These are phyloP conservation scores for Dendrocincla tyrannina DNA, from an alignment of 2,797 vertebrate species.

Conservation along the genomic window DNA sequence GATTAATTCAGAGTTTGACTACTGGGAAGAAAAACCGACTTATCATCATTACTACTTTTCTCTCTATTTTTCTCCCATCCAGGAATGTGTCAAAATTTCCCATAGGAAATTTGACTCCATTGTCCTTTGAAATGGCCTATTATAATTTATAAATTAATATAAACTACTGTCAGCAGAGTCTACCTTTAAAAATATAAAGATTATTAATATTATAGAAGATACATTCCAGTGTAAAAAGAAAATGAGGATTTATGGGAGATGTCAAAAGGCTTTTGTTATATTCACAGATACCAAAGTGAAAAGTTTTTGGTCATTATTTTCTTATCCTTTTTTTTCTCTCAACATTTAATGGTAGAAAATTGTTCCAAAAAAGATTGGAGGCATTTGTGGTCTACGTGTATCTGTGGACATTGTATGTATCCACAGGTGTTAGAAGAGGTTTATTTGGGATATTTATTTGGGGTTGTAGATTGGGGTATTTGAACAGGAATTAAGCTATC, in stretches of 20 bases:
- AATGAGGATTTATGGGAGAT: not conserved
- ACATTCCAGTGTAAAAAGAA: not conserved
- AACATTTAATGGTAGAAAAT: not conserved
- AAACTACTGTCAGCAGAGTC: not conserved
- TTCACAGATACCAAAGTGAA: not conserved
- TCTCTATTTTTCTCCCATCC: not conserved
- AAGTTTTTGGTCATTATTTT: not conserved
- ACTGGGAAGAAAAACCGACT: not conserved
- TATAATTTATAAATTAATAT: not conserved
- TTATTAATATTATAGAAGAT: not conserved
- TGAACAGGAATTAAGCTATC: not conserved
- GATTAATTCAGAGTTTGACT: not conserved
- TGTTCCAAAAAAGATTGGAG: not conserved
- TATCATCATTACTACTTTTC: not conserved
- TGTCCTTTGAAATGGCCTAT: not conserved
- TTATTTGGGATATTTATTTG: not conserved
- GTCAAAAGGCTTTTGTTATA: not conserved
- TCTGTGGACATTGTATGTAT: not conserved
- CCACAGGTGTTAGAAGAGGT: accelerated
- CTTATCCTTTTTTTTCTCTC: not conserved
- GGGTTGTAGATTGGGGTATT: not conserved
- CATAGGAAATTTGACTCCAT: not conserved
- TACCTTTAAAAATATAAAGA: not conserved
- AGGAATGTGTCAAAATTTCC: not conserved
- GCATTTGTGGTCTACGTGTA: accelerated